Conservation (phyloP, 2,113 vertebrate genomes). For the Caranx melampygus region DNA sequence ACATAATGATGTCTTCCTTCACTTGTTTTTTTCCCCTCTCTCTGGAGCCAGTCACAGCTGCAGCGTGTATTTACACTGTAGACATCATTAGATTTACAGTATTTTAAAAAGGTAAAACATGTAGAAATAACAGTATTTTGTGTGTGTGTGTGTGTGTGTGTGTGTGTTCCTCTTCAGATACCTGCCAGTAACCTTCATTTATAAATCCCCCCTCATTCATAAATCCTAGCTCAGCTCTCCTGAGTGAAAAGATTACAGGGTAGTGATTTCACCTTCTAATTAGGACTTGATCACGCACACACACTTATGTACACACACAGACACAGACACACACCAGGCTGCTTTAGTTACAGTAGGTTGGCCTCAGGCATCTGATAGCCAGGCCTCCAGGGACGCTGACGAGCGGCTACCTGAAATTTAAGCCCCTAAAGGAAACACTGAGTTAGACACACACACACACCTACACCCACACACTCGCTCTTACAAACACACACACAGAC, state of each 20-base stretch:
- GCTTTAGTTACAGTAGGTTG: slow-evolving; percentile 77
- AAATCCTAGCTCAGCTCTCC: slow-evolving; percentile 52
- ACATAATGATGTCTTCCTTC: slow-evolving; percentile 4
- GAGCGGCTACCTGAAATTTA: slow-evolving; percentile 73
- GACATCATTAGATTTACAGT: no score
- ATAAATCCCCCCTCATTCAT: slow-evolving; percentile 29
- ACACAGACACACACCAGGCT: slow-evolving; percentile 35
- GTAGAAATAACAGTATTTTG: no score
- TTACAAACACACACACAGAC: slow-evolving; percentile 33
- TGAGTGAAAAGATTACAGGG: slow-evolving; percentile 69
- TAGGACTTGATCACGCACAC: slow-evolving; percentile 41
- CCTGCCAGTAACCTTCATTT: slow-evolving; percentile 25
- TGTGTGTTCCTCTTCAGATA: slow-evolving; percentile 1
- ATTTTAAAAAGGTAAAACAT: not conserved
- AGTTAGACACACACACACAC: slow-evolving; percentile 29
- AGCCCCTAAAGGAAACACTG: slow-evolving; percentile 56
- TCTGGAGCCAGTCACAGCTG: not conserved
- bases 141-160: not conserved
- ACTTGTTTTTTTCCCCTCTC: not conserved
- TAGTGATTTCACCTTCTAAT: slow-evolving; percentile 75
- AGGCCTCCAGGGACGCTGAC: slow-evolving; percentile 60
- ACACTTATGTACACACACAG: slow-evolving; percentile 10
- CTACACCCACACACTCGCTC: slow-evolving; percentile 34
- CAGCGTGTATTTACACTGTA: no score
- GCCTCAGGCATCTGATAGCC: slow-evolving; percentile 78